Base-by-base conservation (phyloP, 92 coral and sea anemone species). In the Porites rus region DNA sequence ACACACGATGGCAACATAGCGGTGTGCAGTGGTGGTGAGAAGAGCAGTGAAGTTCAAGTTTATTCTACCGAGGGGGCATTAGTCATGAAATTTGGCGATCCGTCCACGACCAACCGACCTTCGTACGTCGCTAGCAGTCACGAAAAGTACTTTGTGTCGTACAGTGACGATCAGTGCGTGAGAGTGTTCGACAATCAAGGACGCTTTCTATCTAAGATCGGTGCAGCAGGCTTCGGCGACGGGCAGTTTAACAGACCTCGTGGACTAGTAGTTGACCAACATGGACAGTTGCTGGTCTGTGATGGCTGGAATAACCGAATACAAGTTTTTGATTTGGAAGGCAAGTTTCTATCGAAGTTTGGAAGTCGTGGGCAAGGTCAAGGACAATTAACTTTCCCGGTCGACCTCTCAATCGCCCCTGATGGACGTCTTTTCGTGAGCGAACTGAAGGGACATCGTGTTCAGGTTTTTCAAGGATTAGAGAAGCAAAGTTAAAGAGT, bases 91-190 rank as follows among this genome's bases (percentile, higher is more conserved):
- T 88, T 88, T 76, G 51, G 84, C 18, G 72, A 72, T 52, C 75
- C 88, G 0, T 50, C 76, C 6, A 78, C 77, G 16, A 72, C 62
- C 46, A 72, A 76, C 74, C 84, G 88, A 3, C 92, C 92, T 51
- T 82, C 86, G 54, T 82, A 83, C 51, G 87, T 88, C n/a, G 75
- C 79, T 63, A 75, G 76, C 82, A 78, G 84, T n/a, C 74, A 77
- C 74, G 87, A 88, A 4, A 88, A 64, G 72, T 88, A 75, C 78
- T 88, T 88, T 83, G 92, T 88, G 53, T 82, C 88, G 16, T 88
- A 88, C 83, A 76, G 77, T 67, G 92, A 88, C 65, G 83, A 72
- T 69, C 79, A 77, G 65, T 82, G 92, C 18, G 88, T 88, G 16
- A 82, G 69, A 84, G 92, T 59, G 66, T 88, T 88, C 77, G 78